Percentiles rank a stretch among this genome's conserved stretches.
These are phyloP conservation scores for honey bee (Apis mellifera) DNA, from an alignment of 1,140 invertebrate genomes.

Conservation along the genomic window Amel_HAv3.1 CM009937.2:9627001-9627500, in stretches of 20 bases:
- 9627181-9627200: constrained; percentile 71
- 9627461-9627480: background rate
- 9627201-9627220: constrained; percentile 65
- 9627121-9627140: constrained; percentile 21
- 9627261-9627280: constrained; percentile 67
- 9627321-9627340: constrained; percentile 48
- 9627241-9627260: constrained; percentile 62
- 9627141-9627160: constrained; percentile 37
- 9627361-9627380: constrained; percentile 31
- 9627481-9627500: constrained; percentile 47
- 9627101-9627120: constrained; percentile 14
- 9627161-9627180: constrained; percentile 61
- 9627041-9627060: constrained; percentile 73
- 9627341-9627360: constrained; percentile 16
- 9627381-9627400: constrained; percentile 13
- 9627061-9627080: constrained; percentile 45
- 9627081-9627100: constrained; percentile 4
- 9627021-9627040: constrained; percentile 71
- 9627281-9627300: constrained; percentile 56
- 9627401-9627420: constrained; percentile 1
- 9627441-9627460: constrained; percentile 19
- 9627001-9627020: constrained; percentile 66
- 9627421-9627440: constrained; percentile 16
- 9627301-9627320: constrained; percentile 57
- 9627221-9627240: constrained; percentile 50